Evolutionary conservation across 2,888 invertebrate genomes (phyloP).

Genomic region (Malthinus seriepunctatus): DNA sequence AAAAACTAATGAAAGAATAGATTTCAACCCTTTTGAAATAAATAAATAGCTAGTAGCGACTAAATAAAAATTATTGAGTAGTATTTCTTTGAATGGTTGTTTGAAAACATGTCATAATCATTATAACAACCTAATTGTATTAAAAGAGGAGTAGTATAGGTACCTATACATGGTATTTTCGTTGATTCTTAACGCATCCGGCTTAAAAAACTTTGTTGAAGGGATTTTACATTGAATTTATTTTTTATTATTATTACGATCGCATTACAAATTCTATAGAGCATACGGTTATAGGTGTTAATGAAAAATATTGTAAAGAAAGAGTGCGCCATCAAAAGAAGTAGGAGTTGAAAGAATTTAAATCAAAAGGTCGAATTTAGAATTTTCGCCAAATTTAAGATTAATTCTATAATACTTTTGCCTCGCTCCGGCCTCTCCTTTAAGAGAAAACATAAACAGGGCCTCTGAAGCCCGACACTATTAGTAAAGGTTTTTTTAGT

Average conservation of each 20-base stretch:
- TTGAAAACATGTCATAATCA: constrained; percentile 13
- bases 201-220: constrained; percentile 5
- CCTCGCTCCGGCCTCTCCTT: too few species aligned
- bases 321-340: too few species aligned
- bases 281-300: neutral
- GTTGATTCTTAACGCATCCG: neutral
- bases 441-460: too few species aligned
- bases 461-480: too few species aligned
- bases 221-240: neutral
- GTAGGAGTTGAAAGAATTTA: neutral
- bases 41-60: too few species aligned
- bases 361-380: neutral
- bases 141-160: neutral
- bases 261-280: neutral
- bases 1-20: too few species aligned
- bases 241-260: constrained; percentile 4
- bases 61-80: too few species aligned
- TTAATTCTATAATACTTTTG: neutral
- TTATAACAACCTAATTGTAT: constrained; percentile 9
- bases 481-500: too few species aligned
- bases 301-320: too few species aligned
- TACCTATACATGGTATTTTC: neutral
- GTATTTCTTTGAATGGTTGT: constrained; percentile 4
- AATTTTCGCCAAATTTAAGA: neutral
- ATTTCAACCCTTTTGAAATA: too few species aligned